Conservation (phyloP, 2,113 vertebrate species). For the Scolopax mira region DNA sequence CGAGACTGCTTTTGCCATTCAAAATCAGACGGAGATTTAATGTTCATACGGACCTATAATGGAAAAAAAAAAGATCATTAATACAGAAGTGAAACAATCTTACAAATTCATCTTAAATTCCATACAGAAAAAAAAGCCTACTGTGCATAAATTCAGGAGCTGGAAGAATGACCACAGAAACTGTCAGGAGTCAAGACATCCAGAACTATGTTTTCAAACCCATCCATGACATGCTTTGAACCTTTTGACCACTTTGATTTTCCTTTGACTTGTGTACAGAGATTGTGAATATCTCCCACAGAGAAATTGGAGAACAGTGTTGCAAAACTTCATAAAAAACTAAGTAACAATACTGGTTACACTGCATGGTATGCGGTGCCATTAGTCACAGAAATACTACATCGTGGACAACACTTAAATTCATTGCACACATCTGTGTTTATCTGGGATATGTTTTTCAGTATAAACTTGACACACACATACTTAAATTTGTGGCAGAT, state of each 20-base stretch:
- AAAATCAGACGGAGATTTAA: constrained; percentile 71
- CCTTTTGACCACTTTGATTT: background rate
- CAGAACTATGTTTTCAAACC: background rate
- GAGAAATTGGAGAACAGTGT: background rate
- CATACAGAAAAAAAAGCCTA: background rate
- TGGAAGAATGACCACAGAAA: background rate
- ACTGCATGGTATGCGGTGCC: background rate
- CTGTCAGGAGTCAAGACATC: background rate
- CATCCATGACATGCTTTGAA: background rate
- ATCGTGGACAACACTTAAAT: background rate
- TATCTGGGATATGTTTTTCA: background rate
- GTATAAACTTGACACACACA: background rate
- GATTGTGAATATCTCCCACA: background rate
- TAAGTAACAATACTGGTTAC: background rate
- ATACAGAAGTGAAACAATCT: background rate
- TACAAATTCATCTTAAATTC: background rate
- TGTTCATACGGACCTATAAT: constrained; percentile 66
- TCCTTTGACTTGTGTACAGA: background rate
- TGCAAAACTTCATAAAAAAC: background rate
- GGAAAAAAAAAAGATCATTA: background rate
- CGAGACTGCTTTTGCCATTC: constrained; percentile 76
- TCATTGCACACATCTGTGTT: background rate
- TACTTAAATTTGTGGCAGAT: background rate
- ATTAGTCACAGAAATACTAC: background rate
- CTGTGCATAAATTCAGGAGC: background rate